phyloP scores from a whole-genome alignment of 2,888 invertebrate species.

The Microctonus hyperodae region DNA sequence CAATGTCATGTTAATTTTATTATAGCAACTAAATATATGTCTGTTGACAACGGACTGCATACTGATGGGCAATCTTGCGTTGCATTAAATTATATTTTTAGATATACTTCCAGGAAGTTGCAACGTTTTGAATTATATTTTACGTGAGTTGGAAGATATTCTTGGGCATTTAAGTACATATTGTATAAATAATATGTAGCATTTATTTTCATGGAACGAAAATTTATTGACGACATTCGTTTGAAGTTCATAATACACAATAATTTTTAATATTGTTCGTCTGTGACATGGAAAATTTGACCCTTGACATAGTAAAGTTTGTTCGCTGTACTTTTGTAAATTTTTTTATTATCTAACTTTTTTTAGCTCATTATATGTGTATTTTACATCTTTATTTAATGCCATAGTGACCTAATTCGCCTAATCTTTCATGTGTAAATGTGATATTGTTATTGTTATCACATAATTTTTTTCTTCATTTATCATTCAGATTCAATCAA shows the following conservation, averaged over 20 bases:
- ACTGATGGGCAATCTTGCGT: not conserved
- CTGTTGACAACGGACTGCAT: slow-evolving; percentile 1
- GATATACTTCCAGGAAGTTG: slow-evolving; percentile 2
- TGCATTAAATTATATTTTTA: slow-evolving; percentile 21
- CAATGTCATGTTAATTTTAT: not conserved
- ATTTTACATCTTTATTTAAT: not conserved
- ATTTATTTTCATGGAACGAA: not conserved
- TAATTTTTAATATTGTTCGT: not conserved
- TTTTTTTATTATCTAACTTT: not conserved
- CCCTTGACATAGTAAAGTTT: not conserved
- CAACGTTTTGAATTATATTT: not conserved
- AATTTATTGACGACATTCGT: not conserved
- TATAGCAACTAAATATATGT: not conserved
- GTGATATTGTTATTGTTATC: not conserved
- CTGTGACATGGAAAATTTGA: not conserved
- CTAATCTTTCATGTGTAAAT: not conserved
- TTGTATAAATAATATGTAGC: not conserved
- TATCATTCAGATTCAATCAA: not conserved
- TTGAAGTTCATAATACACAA: not conserved
- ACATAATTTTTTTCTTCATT: not conserved
- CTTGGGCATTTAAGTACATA: not conserved
- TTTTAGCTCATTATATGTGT: not conserved
- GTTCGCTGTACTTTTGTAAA: not conserved
- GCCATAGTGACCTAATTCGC: not conserved
- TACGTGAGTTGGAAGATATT: not conserved